Conservation (phyloP, 2,113 vertebrate species). For the Formicarius rufipectus region DNA sequence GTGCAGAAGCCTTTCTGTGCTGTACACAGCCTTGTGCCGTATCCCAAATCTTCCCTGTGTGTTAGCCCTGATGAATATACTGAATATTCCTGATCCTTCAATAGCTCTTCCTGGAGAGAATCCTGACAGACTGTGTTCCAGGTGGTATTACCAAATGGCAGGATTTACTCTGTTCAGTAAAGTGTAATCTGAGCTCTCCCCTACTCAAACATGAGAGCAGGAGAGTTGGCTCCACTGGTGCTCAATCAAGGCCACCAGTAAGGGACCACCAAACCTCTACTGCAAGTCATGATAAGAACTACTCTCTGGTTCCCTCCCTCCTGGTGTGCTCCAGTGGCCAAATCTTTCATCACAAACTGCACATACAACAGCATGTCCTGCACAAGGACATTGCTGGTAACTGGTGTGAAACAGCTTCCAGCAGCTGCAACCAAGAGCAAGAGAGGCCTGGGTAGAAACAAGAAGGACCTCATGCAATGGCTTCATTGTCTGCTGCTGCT, state of each 20-base stretch:
- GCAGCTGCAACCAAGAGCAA: neutral
- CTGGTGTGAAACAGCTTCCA: constrained; percentile 12
- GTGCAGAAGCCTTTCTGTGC: neutral
- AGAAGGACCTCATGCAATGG: neutral
- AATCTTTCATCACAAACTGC: neutral
- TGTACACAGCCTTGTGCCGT: neutral
- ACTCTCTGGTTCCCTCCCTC: neutral
- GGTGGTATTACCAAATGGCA: neutral
- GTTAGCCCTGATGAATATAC: neutral
- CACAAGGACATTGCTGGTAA: neutral
- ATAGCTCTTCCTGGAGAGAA: neutral
- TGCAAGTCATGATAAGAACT: neutral
- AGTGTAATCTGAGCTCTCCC: neutral
- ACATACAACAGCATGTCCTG: neutral
- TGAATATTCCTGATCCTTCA: neutral
- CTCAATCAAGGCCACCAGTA: neutral
- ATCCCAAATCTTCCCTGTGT: neutral
- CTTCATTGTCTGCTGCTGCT: neutral
- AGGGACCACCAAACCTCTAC: neutral
- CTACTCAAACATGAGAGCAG: neutral
- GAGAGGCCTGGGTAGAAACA: neutral
- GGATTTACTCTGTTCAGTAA: neutral
- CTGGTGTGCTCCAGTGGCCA: constrained; percentile 1
- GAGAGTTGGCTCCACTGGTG: neutral
- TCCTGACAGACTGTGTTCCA: neutral